Evolutionary conservation across 2,888 invertebrate genomes (phyloP).

Genomic region (Microplitis manilae): DNA sequence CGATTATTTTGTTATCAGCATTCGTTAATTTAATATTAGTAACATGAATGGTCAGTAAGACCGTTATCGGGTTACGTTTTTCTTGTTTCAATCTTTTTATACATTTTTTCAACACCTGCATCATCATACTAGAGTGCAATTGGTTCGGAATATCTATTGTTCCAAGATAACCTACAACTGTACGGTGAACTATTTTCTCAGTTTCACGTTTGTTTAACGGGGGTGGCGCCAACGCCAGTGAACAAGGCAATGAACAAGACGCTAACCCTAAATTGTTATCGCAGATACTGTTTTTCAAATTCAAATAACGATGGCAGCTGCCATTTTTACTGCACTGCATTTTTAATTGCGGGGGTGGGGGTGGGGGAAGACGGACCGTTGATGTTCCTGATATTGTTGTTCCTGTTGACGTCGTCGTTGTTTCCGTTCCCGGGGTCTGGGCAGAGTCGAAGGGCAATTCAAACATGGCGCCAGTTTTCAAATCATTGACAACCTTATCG

Average conservation of each 20-base stretch:
- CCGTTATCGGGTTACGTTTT: constrained; percentile 87
- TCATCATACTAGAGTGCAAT: constrained; percentile 81
- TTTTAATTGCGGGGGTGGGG: constrained; percentile 53
- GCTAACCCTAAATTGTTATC: background rate
- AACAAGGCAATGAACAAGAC: constrained; percentile 61
- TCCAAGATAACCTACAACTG: constrained; percentile 94
- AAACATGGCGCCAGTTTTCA: constrained; percentile 74
- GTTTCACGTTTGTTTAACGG: constrained; percentile 64
- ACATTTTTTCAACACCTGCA: constrained; percentile 86
- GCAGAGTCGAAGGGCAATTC: constrained; percentile 50
- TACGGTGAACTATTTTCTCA: constrained; percentile 80
- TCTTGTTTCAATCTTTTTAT: constrained; percentile 92
- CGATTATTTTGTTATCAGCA: constrained; percentile 83
- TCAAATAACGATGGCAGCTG: constrained; percentile 64
- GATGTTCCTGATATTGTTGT: no score
- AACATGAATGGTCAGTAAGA: constrained; percentile 87
- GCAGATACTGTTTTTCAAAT: background rate
- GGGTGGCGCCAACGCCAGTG: constrained; percentile 69
- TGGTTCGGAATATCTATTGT: constrained; percentile 96
- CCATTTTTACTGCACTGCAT: constrained; percentile 61
- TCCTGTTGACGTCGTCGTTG: no score
- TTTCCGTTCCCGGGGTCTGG: no score
- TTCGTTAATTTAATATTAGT: constrained; percentile 86
- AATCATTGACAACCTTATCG: constrained; percentile 73
- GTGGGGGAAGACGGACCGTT: background rate